Evolutionary conservation across 2,113 vertebrate genomes (phyloP), one percentile per base, ranked within the genome.

Genomic region (Platichthys stellatus): DNA sequence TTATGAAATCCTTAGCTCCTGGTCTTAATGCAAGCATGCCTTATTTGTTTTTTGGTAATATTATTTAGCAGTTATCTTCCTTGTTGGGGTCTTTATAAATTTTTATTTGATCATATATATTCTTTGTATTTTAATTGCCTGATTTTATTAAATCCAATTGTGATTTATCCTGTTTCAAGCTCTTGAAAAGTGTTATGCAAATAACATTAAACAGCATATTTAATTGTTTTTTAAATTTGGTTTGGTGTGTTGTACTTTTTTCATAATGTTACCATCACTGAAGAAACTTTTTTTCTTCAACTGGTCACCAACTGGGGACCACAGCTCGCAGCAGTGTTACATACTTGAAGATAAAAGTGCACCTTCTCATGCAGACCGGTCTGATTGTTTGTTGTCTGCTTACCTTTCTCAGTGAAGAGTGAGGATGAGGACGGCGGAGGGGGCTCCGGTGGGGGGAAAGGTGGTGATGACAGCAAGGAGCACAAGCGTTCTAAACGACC

Each of bases 401-500:
- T 62, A 43, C 58, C 60, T 72, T 78, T 2, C 57, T 68, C 89
- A 97, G 96, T 96, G 79, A 97, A 97, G 88, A 97, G 96, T 57
- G 96, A 97, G 88, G 96, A 97, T 10, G 94, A 95, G 69, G 95
- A 95, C 0, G 96, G 96, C 17, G 96, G 95, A 1, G 94, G 94
- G 0, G 86, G 93, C 70, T 95, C 95, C 3, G 72, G 93, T 0
- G 93, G 94, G 0, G 93, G 95, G 21, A 96, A 96, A 84, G 94
- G 92, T 57, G 71, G 93, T 0, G 96, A 97, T 28, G 96, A 97
- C 26, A 85, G 93, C 62, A 96, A 96, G 60, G 96, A 97, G 45
- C 95, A 95, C 90, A 97, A 97, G 77, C 93, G 96, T 31, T 97
- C 96, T 21, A 97, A 97, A 72, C 92, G 96, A 4, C 96, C 96